These are phyloP conservation scores for Empis stercorea DNA, from an alignment of 2,888 invertebrate species.

Conservation along the genomic window DNA sequence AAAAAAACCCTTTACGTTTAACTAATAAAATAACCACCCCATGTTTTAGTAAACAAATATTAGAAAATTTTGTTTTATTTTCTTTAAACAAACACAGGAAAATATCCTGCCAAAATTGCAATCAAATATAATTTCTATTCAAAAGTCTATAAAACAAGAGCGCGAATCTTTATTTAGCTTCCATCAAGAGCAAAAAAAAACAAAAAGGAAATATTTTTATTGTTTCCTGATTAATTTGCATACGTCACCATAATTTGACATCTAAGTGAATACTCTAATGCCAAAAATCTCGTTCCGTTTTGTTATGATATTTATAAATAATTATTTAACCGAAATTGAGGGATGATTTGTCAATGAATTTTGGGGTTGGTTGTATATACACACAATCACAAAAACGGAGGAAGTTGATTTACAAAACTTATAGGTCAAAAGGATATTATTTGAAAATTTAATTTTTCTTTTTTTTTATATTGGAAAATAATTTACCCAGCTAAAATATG, in stretches of 20 bases:
- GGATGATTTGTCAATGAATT: conserved; percentile 13
- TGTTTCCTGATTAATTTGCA: conserved; percentile 14
- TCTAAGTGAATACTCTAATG: conserved; percentile 2
- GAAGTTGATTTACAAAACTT: conserved; percentile 1
- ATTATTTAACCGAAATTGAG: too few relatives aligned
- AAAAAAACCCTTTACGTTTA: too few relatives aligned
- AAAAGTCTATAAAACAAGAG: neutral
- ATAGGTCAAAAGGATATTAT: conserved; percentile 2
- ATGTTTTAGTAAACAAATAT: too few relatives aligned
- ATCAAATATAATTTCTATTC: neutral
- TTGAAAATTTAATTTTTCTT: too few relatives aligned
- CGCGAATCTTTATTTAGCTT: neutral
- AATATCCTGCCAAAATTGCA: conserved; percentile 7
- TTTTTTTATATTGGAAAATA: too few relatives aligned
- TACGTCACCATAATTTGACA: conserved; percentile 17
- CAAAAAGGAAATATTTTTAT: neutral
- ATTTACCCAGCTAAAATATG: too few relatives aligned
- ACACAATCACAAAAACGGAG: conserved; percentile 2
- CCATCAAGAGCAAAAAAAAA: conserved; percentile 7
- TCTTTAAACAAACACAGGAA: too few relatives aligned
- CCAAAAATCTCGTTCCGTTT: too few relatives aligned
- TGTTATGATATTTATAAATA: too few relatives aligned
- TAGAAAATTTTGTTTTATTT: too few relatives aligned
- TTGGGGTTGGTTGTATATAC: conserved; percentile 10
- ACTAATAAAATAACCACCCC: too few relatives aligned